phyloP scores from a whole-genome alignment of 2,888 invertebrate species.

The Brachypalpus laphriformis region DNA sequence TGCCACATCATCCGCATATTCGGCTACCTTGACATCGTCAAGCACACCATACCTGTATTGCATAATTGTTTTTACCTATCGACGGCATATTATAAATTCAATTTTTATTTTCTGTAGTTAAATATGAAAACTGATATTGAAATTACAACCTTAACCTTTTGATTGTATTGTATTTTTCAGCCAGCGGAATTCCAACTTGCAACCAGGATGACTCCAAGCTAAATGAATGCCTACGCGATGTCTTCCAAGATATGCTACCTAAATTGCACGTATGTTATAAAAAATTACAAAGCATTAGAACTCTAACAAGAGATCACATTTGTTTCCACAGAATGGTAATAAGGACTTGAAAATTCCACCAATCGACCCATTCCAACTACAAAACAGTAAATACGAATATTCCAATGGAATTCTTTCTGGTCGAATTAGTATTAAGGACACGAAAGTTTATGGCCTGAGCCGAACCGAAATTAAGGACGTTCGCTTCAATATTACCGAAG shows the following conservation, averaged over 20 bases:
- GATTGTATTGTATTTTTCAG: conserved; percentile 82
- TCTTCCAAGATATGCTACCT: conserved; percentile 84
- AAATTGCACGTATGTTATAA: conserved; percentile 76
- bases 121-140: too few relatives aligned
- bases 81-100: too few relatives aligned
- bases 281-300: background rate
- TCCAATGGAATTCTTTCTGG: conserved; percentile 79
- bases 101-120: too few relatives aligned
- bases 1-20: too few relatives aligned
- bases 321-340: conserved; percentile 78
- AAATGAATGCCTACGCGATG: conserved; percentile 85
- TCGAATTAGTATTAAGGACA: conserved; percentile 83
- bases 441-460: conserved; percentile 84
- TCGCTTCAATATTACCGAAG: conserved; percentile 84
- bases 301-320: background rate
- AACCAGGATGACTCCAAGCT: conserved; percentile 84
- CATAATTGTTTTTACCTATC: too few relatives aligned
- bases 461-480: conserved; percentile 84
- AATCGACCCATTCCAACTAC: conserved; percentile 80
- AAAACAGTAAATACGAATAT: conserved; percentile 79
- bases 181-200: conserved; percentile 84
- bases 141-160: too few relatives aligned
- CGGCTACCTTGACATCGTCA: too few relatives aligned
- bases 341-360: conserved; percentile 80
- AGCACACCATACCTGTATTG: too few relatives aligned